These are phyloP conservation scores for Garra rufa DNA, from an alignment of 2,113 vertebrate species.

Conservation along the genomic window DNA sequence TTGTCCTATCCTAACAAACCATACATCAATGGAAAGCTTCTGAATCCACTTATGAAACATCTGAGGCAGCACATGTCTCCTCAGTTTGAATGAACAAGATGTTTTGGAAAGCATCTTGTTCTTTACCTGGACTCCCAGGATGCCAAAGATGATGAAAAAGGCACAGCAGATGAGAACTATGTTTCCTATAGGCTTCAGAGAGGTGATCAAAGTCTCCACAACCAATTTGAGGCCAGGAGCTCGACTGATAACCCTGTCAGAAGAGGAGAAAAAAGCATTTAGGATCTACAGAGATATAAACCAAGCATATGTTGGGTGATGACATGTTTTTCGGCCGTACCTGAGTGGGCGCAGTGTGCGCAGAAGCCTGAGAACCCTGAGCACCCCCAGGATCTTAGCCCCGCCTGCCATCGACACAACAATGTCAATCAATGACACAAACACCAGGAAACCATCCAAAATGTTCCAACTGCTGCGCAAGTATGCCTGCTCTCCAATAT, in stretches of 20 bases:
- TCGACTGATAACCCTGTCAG: slow-evolving; percentile 90
- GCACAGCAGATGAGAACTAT: slow-evolving; percentile 98
- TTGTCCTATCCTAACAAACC: no score
- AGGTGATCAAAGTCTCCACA: slow-evolving; percentile 98
- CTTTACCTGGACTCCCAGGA: slow-evolving; percentile 95
- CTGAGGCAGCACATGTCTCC: not conserved
- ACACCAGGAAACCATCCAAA: slow-evolving; percentile 95
- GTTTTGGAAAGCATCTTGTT: not conserved
- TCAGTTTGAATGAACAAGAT: not conserved
- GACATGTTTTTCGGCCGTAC: slow-evolving; percentile 66
- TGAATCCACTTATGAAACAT: not conserved
- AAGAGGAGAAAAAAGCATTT: not conserved
- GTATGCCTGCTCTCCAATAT: slow-evolving; percentile 92
- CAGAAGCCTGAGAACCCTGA: slow-evolving; percentile 90
- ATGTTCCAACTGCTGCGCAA: slow-evolving; percentile 97
- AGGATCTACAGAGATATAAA: not conserved
- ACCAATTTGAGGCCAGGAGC: slow-evolving; percentile 96
- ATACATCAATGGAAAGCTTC: no score
- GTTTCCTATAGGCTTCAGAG: slow-evolving; percentile 97
- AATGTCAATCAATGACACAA: slow-evolving; percentile 96
- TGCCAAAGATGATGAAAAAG: slow-evolving; percentile 99
- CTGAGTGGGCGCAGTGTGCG: slow-evolving; percentile 94
- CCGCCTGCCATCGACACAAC: slow-evolving; percentile 96
- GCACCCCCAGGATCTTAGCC: slow-evolving; percentile 95
- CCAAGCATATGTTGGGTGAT: not conserved